Evolutionary conservation across 1,140 invertebrate genomes (phyloP).

Genomic region (Drosophila burlai): DNA sequence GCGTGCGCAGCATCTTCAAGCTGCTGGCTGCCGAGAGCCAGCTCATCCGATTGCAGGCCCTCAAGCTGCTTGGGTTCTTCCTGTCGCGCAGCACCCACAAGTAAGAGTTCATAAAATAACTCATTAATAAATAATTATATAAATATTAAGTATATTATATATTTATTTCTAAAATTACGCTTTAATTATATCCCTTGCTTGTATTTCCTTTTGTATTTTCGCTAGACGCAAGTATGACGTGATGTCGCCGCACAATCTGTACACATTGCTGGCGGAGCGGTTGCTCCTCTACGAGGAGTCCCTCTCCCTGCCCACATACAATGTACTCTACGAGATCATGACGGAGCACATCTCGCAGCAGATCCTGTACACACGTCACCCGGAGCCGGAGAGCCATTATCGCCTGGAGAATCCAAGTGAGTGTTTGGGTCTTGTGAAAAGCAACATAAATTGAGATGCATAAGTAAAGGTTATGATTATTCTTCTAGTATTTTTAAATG

Average conservation of each 20-base stretch:
- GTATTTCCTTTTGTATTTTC: neutral
- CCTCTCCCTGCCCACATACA: constrained; percentile 97
- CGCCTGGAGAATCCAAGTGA: constrained; percentile 98
- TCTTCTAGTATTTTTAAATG: neutral
- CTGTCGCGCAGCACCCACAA: constrained; percentile 97
- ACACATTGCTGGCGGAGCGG: constrained; percentile 97
- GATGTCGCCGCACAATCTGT: constrained; percentile 99
- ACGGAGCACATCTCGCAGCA: constrained; percentile 98
- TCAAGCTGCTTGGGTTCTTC: constrained; percentile 98
- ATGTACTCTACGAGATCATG: constrained; percentile 99
- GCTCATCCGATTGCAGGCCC: constrained; percentile 96
- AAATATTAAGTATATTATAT: neutral
- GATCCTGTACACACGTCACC: constrained; percentile 95
- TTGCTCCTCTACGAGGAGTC: constrained; percentile 95
- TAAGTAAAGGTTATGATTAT: neutral
- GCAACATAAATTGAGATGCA: neutral
- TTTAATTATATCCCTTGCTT: no score
- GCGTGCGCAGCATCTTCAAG: constrained; percentile 98
- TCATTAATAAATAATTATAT: no score
- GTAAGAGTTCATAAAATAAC: constrained; percentile 84
- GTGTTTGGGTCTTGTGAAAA: constrained; percentile 63
- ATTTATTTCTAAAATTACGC: neutral
- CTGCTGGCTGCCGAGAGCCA: constrained; percentile 97
- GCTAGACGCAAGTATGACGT: constrained; percentile 98
- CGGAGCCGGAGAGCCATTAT: constrained; percentile 97